phyloP scores from a whole-genome alignment of 1,140 invertebrate genomes.

The Drosophila takahashii region DNA sequence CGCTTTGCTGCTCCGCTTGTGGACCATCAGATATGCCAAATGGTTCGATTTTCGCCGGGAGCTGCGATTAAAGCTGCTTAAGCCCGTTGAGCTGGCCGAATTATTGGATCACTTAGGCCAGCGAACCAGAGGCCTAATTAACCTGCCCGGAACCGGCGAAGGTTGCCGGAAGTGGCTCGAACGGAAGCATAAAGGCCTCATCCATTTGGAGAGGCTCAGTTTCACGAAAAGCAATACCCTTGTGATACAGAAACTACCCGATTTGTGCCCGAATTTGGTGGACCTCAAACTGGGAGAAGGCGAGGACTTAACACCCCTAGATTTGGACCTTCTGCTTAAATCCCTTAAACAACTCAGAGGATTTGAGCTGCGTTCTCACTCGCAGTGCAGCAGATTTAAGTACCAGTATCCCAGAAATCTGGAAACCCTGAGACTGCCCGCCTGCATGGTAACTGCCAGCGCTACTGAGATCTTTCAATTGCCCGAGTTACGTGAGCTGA shows the following conservation, averaged over 20 bases:
- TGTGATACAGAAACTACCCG: conserved; percentile 36
- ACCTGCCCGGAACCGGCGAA: conserved; percentile 28
- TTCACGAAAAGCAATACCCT: conserved; percentile 23
- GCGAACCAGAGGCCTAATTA: conserved; percentile 47
- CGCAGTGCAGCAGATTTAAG: not conserved
- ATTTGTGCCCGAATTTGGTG: conserved; percentile 36
- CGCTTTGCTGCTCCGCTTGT: conserved; percentile 48
- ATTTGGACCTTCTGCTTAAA: conserved; percentile 26
- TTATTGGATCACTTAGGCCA: conserved; percentile 40
- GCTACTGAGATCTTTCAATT: conserved; percentile 43
- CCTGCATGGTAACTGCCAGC: conserved; percentile 49
- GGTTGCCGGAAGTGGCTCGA: conserved; percentile 19
- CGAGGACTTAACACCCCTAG: conserved; percentile 4
- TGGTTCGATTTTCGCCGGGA: conserved; percentile 50
- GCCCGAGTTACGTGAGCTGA: conserved; percentile 59
- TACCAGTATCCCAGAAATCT: conserved; percentile 21
- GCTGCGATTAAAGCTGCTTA: conserved; percentile 42
- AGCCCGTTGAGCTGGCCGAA: conserved; percentile 33
- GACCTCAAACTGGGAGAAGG: conserved; percentile 38
- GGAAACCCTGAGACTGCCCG: conserved; percentile 54
- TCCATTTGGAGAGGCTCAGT: conserved; percentile 34
- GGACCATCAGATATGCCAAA: conserved; percentile 47
- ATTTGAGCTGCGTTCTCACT: conserved; percentile 47
- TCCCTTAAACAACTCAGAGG: conserved; percentile 17
- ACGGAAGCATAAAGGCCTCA: conserved; percentile 9